Base-by-base conservation (phyloP, 2,797 vertebrate genomes). In the Sebastolobus altivelis region DNA sequence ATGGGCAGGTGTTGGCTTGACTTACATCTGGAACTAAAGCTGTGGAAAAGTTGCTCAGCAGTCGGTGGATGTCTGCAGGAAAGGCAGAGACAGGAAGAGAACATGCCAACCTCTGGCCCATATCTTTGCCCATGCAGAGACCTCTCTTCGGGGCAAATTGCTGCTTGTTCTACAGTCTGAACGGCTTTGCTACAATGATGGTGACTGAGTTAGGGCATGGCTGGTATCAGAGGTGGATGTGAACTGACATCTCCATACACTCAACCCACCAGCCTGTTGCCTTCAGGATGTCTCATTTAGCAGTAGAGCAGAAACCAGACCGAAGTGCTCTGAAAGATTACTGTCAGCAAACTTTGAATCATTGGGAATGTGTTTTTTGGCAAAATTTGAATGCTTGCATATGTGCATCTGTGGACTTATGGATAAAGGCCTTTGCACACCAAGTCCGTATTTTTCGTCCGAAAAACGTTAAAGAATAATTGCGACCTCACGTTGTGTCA, bases 241-340 rank as follows among this genome's bases (percentile, higher is more conserved):
- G 84, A 92, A 87, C 82, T 88, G 89, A 92, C 91, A 91, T 90
- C 78, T 55, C 12, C 77, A 73, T 76, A 80, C 63, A 89, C 77
- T 80, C 70, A 77, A 70, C 86, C 84, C 80, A 89, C 87, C 87
- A 91, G 86, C 84, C 83, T 88, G 89, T 89, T 92, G 86, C 77
- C 80, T 87, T 82, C 79, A 87, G 82, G 89, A 90, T 84, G 72
- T 92, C 88, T 91, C 43, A 86, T 92, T 91, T 85, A 83, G 85
- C 90, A 92, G 78, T 11, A 77, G 85, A 93, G 79, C 89, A 93
- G 89, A 93, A 92, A 90, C 77, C 83, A 79, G 77, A 86, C 61
- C 87, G 79, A 83, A 84, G 78, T 60, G 85, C 62, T 90, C 63
- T 25, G 58, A 77, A 62, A 80, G 60, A 88, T 90, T 86, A 90